Evolutionary conservation across 2,797 vertebrate species (phyloP).

Genomic region (Nyctalus aviator): DNA sequence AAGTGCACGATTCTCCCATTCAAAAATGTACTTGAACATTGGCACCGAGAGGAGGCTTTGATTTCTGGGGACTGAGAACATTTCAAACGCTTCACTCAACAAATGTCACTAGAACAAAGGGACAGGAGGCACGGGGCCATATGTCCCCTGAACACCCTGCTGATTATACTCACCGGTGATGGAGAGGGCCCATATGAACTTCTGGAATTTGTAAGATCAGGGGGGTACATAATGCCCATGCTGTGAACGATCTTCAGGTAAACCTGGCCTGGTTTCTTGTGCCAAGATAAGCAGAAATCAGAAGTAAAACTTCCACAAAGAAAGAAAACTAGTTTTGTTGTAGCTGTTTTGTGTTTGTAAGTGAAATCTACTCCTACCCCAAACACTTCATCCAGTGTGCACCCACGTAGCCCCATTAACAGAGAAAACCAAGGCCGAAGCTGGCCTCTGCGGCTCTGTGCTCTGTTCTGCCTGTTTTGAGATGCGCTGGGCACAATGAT

Average conservation of each 20-base stretch:
- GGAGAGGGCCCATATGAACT: not conserved
- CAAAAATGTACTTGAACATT: not conserved
- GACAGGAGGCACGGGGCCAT: not conserved
- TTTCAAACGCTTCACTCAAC: conserved; percentile 41
- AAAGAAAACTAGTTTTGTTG: not conserved
- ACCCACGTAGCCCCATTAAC: not conserved
- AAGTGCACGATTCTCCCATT: not conserved
- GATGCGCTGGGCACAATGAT: not conserved
- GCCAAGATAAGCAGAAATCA: not conserved
- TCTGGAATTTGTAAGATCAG: not conserved
- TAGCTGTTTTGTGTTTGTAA: not conserved
- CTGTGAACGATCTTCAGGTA: not conserved
- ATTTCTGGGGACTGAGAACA: not conserved
- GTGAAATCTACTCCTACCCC: not conserved
- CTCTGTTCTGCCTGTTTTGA: not conserved
- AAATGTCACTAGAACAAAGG: conserved; percentile 49
- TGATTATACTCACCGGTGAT: not conserved
- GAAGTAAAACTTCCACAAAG: not conserved
- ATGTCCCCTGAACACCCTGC: not conserved
- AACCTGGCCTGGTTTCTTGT: not conserved
- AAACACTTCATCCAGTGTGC: not conserved
- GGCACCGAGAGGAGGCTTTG: not conserved
- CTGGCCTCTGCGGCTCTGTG: not conserved
- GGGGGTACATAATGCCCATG: not conserved
- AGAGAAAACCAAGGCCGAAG: not conserved